Conservation (phyloP, 23 tunicate species). For the Trididemnum clinides region DNA sequence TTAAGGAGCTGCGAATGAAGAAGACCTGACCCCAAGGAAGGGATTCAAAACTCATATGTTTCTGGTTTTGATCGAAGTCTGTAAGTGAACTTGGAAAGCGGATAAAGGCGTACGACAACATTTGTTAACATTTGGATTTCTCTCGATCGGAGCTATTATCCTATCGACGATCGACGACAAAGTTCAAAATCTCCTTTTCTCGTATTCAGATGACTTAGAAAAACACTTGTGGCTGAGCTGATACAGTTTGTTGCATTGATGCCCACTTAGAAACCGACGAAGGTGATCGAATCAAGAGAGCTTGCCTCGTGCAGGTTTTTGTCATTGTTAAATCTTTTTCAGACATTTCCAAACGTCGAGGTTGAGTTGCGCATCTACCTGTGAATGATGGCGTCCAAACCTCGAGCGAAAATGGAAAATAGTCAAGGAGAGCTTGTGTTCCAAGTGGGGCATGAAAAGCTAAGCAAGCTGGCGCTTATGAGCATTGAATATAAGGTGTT, state of each 20-base stretch:
- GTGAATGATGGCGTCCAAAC: not conserved
- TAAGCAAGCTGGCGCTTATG: not conserved
- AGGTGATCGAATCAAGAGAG: not conserved
- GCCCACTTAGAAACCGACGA: not conserved
- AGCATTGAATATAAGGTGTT: not conserved
- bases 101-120: not conserved
- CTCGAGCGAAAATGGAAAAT: not conserved
- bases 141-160: not conserved
- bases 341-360: not conserved
- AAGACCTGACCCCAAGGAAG: not conserved
- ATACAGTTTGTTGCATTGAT: not conserved
- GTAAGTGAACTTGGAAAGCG: not conserved
- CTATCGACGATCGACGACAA: not conserved
- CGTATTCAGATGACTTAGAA: not conserved
- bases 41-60: not conserved
- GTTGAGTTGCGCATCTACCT: not conserved
- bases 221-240: not conserved
- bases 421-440: too few relatives aligned
- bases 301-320: not conserved
- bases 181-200: not conserved
- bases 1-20: too few relatives aligned
- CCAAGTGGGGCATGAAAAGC: not conserved
- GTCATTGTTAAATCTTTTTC: not conserved
- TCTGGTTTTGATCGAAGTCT: not conserved
- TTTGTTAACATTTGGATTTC: not conserved